Evolutionary conservation across 53 echinoderm and acorn worm genomes (phyloP), one percentile per base, ranked within the genome.

Genomic region (Henricia sp.): DNA sequence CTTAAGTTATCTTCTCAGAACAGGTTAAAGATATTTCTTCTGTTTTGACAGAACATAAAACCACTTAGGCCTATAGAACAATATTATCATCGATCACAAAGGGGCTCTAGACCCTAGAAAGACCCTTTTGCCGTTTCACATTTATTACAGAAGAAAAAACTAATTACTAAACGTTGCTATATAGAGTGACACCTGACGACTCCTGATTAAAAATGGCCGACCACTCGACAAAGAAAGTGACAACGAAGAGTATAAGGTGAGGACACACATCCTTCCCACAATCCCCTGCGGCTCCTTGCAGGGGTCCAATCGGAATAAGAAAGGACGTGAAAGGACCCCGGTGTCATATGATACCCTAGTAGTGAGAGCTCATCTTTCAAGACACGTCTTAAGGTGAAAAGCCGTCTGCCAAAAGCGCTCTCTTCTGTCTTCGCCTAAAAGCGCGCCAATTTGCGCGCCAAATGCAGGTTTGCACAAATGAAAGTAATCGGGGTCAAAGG

Each of bases 211-310:
- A 82, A 67, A 68, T 69, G 70, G 70, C 84, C 52, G 70, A 37
- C 70, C 52, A 54, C 52, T 28, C 53, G 24, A 57, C 37, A 52
- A 67, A 39, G 54, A 84, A 84, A 43, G 57, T 77, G 25, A 59
- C 58, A 77, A 59, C 42, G 37, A 77, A 77, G 28, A 11, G 67
- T 12, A 8, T 52, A 40, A 48, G 65, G 80, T 80, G 80, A 64
- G 63, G 80, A 80, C 80, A 80, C 64, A 64, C 42, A 80, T 80
- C 80, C 80, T 80, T 80, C 80, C 80, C 80, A 80, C 16, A 44
- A 80, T 44, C 80, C 80, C 80, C 21, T 64, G 80, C 63, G 80
- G 29, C 50, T 62, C 21, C n/a, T n/a, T 33, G 62, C 62, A 11
- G 30, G 25, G 80, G 80, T 64, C 64, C 80, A 80, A 50, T 64